Evolutionary conservation across 2,113 vertebrate species (phyloP).

Genomic region (Arenaria interpres): DNA sequence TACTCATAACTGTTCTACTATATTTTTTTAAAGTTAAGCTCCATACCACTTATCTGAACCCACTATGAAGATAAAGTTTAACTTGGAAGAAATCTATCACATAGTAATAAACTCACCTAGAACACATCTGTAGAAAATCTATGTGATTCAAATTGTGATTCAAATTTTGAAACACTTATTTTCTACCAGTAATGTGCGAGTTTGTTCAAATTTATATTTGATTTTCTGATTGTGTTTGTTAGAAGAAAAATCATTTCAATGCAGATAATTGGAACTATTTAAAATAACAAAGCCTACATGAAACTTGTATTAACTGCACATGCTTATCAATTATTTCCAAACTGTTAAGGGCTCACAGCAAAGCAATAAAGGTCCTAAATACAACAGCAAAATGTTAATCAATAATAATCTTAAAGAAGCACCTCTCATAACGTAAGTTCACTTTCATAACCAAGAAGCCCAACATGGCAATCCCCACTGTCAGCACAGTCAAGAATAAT

Average conservation of each 20-base stretch:
- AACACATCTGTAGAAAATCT: not conserved
- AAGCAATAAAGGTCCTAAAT: not conserved
- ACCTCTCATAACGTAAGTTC: not conserved
- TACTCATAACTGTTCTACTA: not conserved
- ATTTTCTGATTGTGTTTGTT: not conserved
- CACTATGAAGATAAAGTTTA: not conserved
- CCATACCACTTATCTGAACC: not conserved
- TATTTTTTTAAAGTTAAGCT: not conserved
- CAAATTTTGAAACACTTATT: too few relatives aligned
- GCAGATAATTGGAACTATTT: not conserved
- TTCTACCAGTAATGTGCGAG: not conserved
- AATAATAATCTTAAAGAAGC: not conserved
- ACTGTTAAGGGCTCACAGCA: not conserved
- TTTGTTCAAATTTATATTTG: not conserved
- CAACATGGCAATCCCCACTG: not conserved
- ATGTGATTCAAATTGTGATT: not conserved
- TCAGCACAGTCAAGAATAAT: not conserved
- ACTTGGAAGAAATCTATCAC: not conserved
- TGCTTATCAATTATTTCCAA: not conserved
- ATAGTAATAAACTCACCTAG: not conserved
- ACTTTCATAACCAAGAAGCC: not conserved
- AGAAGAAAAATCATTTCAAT: not conserved
- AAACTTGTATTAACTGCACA: not conserved
- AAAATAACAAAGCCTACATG: not conserved
- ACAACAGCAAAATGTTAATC: not conserved